Percentiles rank a stretch among this genome's conserved stretches.
Conservation (phyloP, 2,797 vertebrate genomes). For the Borostomias antarcticus region DNA sequence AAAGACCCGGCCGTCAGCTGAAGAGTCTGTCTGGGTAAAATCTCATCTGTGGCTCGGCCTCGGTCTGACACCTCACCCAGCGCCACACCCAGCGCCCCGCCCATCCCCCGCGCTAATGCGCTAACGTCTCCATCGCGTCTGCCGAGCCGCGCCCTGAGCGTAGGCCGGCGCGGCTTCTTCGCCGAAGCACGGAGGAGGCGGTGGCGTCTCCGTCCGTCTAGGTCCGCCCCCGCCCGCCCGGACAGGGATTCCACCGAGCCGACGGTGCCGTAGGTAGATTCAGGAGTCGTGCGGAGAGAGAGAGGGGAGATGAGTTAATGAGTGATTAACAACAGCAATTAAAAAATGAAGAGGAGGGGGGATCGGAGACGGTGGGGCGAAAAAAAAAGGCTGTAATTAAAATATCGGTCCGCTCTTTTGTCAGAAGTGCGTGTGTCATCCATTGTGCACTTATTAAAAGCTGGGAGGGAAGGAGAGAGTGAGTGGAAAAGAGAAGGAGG, state of each 20-base stretch:
- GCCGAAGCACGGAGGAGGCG: no score
- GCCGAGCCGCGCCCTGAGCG: no score
- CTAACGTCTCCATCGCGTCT: no score
- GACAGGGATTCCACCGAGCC: conserved; percentile 88
- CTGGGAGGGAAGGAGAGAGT: conserved; percentile 85
- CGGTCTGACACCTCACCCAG: no score
- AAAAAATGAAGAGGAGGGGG: conserved; percentile 92
- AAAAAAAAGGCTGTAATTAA: conserved; percentile 93
- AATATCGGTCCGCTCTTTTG: conserved; percentile 97
- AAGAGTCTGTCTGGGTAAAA: no score
- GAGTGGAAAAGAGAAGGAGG: conserved; percentile 69
- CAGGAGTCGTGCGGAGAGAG: conserved; percentile 88
- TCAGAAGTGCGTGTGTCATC: conserved; percentile 96
- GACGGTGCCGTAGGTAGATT: conserved; percentile 91
- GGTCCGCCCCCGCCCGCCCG: no score
- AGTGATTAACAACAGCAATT: conserved; percentile 99
- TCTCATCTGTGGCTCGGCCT: no score
- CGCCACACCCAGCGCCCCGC: no score
- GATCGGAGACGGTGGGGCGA: conserved; percentile 52
- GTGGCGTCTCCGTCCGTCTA: no score
- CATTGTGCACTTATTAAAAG: conserved; percentile 98
- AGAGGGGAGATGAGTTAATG: conserved; percentile 90
- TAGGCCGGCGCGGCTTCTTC: no score
- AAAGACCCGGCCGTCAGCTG: no score
- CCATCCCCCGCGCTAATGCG: no score